phyloP scores from a whole-genome alignment of 2,113 vertebrate genomes.

The Oxyura jamaicensis region DNA sequence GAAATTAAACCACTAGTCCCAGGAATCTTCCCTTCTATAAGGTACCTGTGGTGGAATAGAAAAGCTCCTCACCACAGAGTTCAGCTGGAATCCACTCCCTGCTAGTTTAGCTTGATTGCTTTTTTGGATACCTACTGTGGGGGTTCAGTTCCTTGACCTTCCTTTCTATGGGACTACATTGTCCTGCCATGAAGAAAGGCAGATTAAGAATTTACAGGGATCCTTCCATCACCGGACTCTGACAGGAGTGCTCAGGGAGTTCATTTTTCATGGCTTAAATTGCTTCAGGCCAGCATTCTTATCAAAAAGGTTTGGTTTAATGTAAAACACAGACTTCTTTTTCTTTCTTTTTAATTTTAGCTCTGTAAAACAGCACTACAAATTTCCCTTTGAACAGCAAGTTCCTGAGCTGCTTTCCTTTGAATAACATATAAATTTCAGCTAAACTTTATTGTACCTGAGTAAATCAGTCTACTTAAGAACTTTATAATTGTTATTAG shows the following conservation, averaged over 20 bases:
- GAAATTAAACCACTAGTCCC: slow-evolving; percentile 89
- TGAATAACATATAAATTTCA: slow-evolving; percentile 58
- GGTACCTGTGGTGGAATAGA: slow-evolving; percentile 87
- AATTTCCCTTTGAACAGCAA: slow-evolving; percentile 58
- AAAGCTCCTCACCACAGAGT: slow-evolving; percentile 82
- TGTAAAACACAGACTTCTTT: slow-evolving; percentile 73
- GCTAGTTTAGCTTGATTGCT: slow-evolving; percentile 93
- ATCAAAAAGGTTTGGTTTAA: slow-evolving; percentile 77
- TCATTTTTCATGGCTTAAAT: slow-evolving; percentile 86
- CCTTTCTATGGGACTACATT: slow-evolving; percentile 86
- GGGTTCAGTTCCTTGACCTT: slow-evolving; percentile 84
- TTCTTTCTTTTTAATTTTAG: slow-evolving; percentile 67
- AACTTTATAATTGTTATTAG: slow-evolving; percentile 72
- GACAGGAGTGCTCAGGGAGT: slow-evolving; percentile 80
- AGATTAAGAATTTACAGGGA: slow-evolving; percentile 92
- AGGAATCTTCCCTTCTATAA: slow-evolving; percentile 88
- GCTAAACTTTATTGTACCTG: slow-evolving; percentile 59
- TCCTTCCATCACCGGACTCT: slow-evolving; percentile 87
- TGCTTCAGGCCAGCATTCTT: slow-evolving; percentile 81
- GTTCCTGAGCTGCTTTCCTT: slow-evolving; percentile 56
- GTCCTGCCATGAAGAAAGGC: slow-evolving; percentile 80
- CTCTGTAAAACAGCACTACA: slow-evolving; percentile 42
- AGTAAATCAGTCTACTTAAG: slow-evolving; percentile 71
- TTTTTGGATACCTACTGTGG: slow-evolving; percentile 88
- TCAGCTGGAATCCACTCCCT: slow-evolving; percentile 87